Evolutionary conservation across 2,113 vertebrate species (phyloP).

Genomic region (Phalacrocorax carbo): DNA sequence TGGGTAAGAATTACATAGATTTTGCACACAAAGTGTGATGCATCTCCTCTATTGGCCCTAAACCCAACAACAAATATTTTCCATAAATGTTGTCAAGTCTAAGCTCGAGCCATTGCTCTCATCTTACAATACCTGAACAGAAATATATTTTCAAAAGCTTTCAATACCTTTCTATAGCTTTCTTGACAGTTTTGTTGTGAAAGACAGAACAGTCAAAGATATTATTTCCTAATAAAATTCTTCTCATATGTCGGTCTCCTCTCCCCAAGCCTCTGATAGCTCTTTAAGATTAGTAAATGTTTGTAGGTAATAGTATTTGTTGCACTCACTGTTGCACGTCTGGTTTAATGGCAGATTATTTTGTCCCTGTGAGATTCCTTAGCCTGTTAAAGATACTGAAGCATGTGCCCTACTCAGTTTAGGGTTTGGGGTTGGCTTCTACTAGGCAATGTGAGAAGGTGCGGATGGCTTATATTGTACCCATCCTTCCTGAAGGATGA

Average conservation of each 20-base stretch:
- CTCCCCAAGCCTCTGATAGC: not conserved
- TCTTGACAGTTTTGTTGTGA: not conserved
- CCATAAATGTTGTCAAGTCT: not conserved
- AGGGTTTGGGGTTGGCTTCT: not conserved
- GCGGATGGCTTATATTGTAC: not conserved
- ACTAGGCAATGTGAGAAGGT: not conserved
- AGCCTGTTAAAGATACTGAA: not conserved
- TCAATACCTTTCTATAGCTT: not conserved
- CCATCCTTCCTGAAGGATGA: not conserved
- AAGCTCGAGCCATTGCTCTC: not conserved
- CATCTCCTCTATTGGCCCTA: not conserved
- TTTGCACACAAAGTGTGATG: not conserved
- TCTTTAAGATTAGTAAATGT: not conserved
- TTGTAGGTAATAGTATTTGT: not conserved
- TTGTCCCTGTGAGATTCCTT: not conserved
- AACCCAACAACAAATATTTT: not conserved
- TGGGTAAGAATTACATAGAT: not conserved
- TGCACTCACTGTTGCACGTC: not conserved
- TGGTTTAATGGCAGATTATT: not conserved
- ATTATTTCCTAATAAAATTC: not conserved
- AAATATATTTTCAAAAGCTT: not conserved
- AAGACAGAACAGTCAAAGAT: not conserved
- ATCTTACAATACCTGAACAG: not conserved
- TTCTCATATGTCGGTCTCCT: not conserved
- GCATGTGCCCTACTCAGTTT: not conserved